These are phyloP conservation scores for Stenodera caucasica DNA, from an alignment of 2,888 invertebrate genomes.

Conservation along the genomic window DNA sequence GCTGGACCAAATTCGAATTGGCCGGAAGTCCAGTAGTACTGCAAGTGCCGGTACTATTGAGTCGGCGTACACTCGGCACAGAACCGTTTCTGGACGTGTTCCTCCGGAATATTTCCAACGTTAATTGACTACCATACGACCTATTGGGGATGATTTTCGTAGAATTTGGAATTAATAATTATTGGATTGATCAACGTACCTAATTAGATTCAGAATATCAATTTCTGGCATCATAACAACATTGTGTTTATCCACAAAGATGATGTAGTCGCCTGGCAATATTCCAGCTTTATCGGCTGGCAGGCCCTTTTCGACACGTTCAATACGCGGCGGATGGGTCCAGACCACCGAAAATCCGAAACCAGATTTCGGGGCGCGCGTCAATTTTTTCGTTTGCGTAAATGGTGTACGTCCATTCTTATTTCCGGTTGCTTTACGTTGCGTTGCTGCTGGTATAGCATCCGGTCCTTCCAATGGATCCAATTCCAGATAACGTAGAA, in stretches of 20 bases:
- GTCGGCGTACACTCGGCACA: constrained; percentile 43
- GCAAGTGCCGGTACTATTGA: constrained; percentile 34
- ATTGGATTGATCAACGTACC: no score
- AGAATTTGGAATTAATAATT: no score
- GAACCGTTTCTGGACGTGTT: constrained; percentile 57
- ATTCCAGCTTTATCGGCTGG: constrained; percentile 84
- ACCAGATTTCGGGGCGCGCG: constrained; percentile 58
- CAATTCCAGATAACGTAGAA: constrained; percentile 73
- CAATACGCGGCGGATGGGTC: constrained; percentile 86
- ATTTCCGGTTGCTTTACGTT: constrained; percentile 58
- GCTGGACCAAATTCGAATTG: constrained; percentile 45
- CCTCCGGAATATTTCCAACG: constrained; percentile 72
- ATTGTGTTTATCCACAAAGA: constrained; percentile 85
- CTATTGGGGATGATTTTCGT: constrained; percentile 51
- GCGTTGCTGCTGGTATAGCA: constrained; percentile 59
- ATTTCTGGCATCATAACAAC: constrained; percentile 82
- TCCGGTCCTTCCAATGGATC: constrained; percentile 74
- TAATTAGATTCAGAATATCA: constrained; percentile 63
- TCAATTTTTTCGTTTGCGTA: constrained; percentile 71
- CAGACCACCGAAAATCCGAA: constrained; percentile 87
- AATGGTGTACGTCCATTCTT: constrained; percentile 77
- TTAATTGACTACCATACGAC: constrained; percentile 70
- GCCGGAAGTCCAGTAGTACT: constrained; percentile 39
- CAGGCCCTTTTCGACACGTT: constrained; percentile 77
- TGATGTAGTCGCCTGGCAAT: constrained; percentile 82